Base-by-base conservation (phyloP, 2,797 vertebrate genomes). In the Sylvia borin region DNA sequence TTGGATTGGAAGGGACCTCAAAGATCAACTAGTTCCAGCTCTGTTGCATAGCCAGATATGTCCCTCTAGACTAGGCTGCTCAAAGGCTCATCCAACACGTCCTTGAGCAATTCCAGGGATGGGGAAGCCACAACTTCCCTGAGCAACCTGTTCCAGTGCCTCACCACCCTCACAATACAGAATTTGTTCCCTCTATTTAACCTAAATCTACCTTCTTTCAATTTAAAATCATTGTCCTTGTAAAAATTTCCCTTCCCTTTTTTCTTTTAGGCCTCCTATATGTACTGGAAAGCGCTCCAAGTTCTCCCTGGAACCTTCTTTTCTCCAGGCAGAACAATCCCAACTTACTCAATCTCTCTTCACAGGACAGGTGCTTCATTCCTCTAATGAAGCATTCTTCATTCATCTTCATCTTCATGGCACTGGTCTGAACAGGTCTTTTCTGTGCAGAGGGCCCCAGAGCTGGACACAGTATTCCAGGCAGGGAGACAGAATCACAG, bases 251-350 rank as follows among this genome's bases (percentile, higher is more conserved):
- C 7, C 7, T 51, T 16, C 10, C 3, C 2, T 10, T 57, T 54
- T 67, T 38, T 57, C 11, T 26, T 60, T 14, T 16, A 55, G 18
- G 26, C 18, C 18, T 8, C 3, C 10, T 81, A 38, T 38, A 48
- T 11, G 6, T 19, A 19, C 21, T 50, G 40, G 11, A 16, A 60
- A 50, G 15, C 24, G 5, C 25, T 36, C 5, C 31, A 67, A 72
- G 16, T 1, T 76, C 6, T 87, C 7, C 21, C 6, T 0, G 0
- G 10, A 81, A 27, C 10, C 17, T 55, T 65, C 9, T 61, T 62
- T 62, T 29, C 45, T 73, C 24, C 11, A 67, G 18, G 7, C 7
- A 73, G 26, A 81, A 54, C 17, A 57, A n/a, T 7, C 1, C 1
- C 1, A 54, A 4, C 11, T 58, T 10, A 19, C 36, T 75, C 54